Base-by-base conservation (phyloP, 2,888 invertebrate species). In the Drosophila robusta region DNA sequence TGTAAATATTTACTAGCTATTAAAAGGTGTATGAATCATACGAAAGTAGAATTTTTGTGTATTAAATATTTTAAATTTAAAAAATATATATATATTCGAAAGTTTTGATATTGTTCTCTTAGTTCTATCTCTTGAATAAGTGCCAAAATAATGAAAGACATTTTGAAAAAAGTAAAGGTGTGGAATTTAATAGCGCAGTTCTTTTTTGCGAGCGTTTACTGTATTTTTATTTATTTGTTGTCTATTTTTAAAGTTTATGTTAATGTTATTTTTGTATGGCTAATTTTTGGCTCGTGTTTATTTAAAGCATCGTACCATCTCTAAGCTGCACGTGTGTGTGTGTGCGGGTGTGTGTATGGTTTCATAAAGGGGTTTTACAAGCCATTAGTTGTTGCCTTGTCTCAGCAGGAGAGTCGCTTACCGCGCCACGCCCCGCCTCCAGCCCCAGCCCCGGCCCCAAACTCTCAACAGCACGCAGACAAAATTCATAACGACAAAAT, bases 321-420 rank as follows among this genome's bases (percentile, higher is more conserved):
- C 68, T 38, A 67, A 32, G 34, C 41, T 47, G 22, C 16, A 8
- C 9, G 52, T 56, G 45, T 45, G 47, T 56, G 57, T 62, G 49
- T 34, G 24, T 45, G 45, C 16, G 63, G 22, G 29, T 22, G 45
- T 45, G 50, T 50, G 36, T 60, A 36, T 54, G 55, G 61, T 55
- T 52, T 69, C 65, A 73, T 72, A 80, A 83, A 77, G 70, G 80
- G 77, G 69, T 70, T 71, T 85, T 81, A 86, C 88, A 85, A 87
- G 80, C 86, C 83, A 86, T 86, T 88, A 84, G 76, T 75, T 74
- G 84, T 70, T 83, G 79, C 61, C 67, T 57, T 73, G 70, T 49
- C 62, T 67, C 70, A 22, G 56, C 52, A 51, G 66, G 51, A 46
- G 57, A 24, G 11, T 16, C 58, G 39, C 32, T 29, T 22, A 22